Evolutionary conservation across 2,797 vertebrate genomes (phyloP).

Genomic region (Tangara arthus): DNA sequence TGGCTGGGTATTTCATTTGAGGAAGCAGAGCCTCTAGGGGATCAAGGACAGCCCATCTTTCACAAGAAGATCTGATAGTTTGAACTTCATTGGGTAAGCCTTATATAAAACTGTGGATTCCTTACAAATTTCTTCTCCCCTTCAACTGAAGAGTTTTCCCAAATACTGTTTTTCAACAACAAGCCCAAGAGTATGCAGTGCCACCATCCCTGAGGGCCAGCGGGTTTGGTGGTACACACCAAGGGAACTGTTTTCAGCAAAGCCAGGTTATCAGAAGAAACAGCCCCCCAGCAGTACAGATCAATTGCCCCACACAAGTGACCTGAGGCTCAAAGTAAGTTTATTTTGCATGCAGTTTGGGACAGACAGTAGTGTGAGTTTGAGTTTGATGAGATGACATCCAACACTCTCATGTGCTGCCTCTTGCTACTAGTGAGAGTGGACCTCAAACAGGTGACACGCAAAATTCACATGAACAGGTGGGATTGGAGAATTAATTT

Average conservation of each 20-base stretch:
- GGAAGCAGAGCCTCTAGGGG: neutral
- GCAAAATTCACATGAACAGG: accelerated
- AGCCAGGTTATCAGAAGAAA: neutral
- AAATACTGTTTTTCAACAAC: neutral
- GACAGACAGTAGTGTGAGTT: neutral
- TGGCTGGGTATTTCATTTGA: neutral
- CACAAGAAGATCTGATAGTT: neutral
- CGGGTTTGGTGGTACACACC: neutral
- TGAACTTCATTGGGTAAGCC: neutral
- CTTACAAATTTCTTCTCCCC: neutral
- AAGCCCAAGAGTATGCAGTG: neutral
- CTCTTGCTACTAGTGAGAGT: neutral
- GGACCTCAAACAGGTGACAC: neutral
- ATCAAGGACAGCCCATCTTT: neutral
- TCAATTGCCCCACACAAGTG: neutral
- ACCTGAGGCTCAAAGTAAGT: neutral
- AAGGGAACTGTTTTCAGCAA: neutral
- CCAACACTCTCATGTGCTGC: neutral
- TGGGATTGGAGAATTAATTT: neutral
- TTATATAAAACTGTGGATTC: neutral
- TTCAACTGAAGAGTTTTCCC: neutral
- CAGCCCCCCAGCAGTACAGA: accelerated
- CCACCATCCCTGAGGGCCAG: neutral
- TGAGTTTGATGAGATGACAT: neutral
- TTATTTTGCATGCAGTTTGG: neutral